Evolutionary conservation across 2,888 invertebrate genomes (phyloP), one percentile per base, ranked within the genome.

Genomic region (Tetramorium bicarinatum): DNA sequence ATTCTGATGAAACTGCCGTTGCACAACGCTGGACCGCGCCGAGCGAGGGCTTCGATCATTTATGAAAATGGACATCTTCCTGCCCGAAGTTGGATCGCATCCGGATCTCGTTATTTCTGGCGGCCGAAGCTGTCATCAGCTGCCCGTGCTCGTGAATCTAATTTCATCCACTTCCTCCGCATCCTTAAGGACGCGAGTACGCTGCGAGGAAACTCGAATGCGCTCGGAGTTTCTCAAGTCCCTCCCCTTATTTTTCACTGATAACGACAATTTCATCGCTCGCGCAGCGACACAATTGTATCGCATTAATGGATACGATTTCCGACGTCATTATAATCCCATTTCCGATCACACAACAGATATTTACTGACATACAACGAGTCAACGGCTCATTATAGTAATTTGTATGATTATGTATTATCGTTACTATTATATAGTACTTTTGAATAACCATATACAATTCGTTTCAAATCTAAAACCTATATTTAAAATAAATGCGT

Each of bases 41-140:
- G 61, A 47, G 41, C 29, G 25, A n/a, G 1, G 13, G 56, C 77
- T 71, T 71, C 59, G 69, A 71, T 79, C 47, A 71, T 56, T 69
- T 56, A 77, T 71, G 79, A 71, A 79, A 71, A 79, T 79, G 59
- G 71, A 69, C 47, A 71, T 15, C 59, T 71, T 79, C 79, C 71
- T 41, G 79, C 47, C 71, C 25, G 47, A 56, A 69, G 56, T 59
- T 59, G n/a, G 8, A 79, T 69, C 79, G n/a, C 56, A 79, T 79
- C 79, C 69, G 79, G 47, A 69, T 79, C 79, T 64, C 82, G 41
- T 81, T 75, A 81, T 6, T 41, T 61, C 59, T 49, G 81, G 18
- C 52, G 66, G 18, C 38, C 69, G 25, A 21, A 71, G 54, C 69
- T 77, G 69, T 77, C 69, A 77, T 77, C 77, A 77, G 25, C 44